Evolutionary conservation across 2,888 invertebrate genomes (phyloP).

Genomic region (Drosophila niveifrons): DNA sequence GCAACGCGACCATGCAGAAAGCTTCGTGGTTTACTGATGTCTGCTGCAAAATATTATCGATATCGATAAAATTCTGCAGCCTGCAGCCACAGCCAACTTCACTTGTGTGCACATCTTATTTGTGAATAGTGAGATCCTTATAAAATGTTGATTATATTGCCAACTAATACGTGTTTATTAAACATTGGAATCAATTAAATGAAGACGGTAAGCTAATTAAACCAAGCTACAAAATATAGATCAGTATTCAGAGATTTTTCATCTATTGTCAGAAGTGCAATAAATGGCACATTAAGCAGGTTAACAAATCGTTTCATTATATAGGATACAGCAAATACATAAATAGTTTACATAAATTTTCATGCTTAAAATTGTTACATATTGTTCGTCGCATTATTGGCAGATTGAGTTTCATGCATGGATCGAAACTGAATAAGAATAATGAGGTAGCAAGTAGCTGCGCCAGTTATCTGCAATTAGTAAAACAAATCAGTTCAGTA

Average conservation of each 20-base stretch:
- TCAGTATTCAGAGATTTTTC: neutral
- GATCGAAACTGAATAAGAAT: slow-evolving; percentile 84
- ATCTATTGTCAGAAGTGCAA: neutral
- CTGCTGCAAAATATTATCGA: too few species aligned
- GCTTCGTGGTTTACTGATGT: neutral
- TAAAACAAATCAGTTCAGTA: too few species aligned
- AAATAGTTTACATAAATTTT: neutral
- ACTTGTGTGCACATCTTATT: neutral
- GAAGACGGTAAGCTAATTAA: too few species aligned
- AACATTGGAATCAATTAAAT: too few species aligned
- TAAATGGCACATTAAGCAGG: neutral
- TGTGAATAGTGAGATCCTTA: neutral
- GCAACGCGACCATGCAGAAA: slow-evolving; percentile 3
- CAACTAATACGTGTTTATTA: neutral
- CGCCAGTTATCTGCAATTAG: slow-evolving; percentile 82
- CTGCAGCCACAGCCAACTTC: neutral
- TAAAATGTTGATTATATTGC: too few species aligned
- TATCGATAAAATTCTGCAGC: too few species aligned
- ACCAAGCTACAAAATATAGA: too few species aligned
- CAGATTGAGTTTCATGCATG: slow-evolving; percentile 48
- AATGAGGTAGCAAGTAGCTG: slow-evolving; percentile 85
- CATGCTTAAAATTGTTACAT: neutral
- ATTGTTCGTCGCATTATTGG: slow-evolving; percentile 43
- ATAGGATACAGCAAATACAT: slow-evolving; percentile 14
- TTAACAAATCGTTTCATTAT: slow-evolving; percentile 7